Percentiles rank a stretch among this genome's conserved stretches.
Evolutionary conservation across 1,140 invertebrate species (phyloP).

Genomic region (Drosophila nigromelanica): DNA sequence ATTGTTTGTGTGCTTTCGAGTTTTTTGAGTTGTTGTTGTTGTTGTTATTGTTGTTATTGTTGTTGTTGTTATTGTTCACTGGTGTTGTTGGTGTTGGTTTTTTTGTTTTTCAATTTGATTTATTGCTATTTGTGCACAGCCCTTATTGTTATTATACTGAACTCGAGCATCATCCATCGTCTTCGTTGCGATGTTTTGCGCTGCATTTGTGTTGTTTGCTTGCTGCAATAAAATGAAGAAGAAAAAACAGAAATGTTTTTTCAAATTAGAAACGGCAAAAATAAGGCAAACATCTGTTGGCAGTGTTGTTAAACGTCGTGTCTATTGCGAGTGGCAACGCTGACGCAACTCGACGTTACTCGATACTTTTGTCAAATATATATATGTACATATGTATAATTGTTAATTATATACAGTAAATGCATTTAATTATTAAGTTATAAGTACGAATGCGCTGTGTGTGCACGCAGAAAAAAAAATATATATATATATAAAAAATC

Average conservation of each 20-base stretch:
- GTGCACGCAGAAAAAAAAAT: too few relatives aligned
- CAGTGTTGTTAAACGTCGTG: constrained; percentile 37
- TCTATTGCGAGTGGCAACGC: constrained; percentile 42
- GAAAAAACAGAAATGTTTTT: constrained; percentile 10
- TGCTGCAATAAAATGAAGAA: constrained; percentile 10
- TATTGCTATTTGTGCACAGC: constrained; percentile 44
- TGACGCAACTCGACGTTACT: not conserved
- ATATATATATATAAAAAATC: not conserved
- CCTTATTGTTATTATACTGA: constrained; percentile 29
- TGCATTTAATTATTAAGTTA: not conserved
- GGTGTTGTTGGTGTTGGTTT: constrained; percentile 13
- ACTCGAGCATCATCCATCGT: constrained; percentile 48
- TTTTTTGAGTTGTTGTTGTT: constrained; percentile 20
- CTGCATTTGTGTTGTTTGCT: constrained; percentile 38
- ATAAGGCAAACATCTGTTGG: constrained; percentile 18
- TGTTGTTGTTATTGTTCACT: constrained; percentile 35
- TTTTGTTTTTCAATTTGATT: constrained; percentile 8
- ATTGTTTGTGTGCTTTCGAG: constrained; percentile 11
- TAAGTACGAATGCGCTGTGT: not conserved
- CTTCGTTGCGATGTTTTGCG: constrained; percentile 27
- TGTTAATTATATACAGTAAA: too few relatives aligned
- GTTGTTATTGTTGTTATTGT: constrained; percentile 24
- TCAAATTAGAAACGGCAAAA: constrained; percentile 37
- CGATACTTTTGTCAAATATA: too few relatives aligned
- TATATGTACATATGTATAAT: not conserved